Evolutionary conservation across 2,113 vertebrate species (phyloP), one percentile per base, ranked within the genome.

Genomic region (Aptenodytes forsteri): DNA sequence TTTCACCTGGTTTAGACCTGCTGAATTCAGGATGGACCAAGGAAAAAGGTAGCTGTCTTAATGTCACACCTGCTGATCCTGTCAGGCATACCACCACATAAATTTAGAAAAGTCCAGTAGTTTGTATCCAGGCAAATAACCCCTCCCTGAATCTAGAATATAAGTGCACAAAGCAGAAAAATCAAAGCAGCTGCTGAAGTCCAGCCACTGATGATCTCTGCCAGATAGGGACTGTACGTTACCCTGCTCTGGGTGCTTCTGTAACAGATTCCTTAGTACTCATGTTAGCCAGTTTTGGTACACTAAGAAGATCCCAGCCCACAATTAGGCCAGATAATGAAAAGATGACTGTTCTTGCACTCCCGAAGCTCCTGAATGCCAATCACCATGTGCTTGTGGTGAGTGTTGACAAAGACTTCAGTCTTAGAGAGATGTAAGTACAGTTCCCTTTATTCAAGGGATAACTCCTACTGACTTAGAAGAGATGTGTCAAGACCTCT

Each of bases 171-270:
- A 86, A 50, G 20, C 18, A 73, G 46, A 75, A 82, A 80, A 89
- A 54, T 58, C 26, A 11, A 70, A 73, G n/a, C 18, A 82, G 20
- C 21, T 58, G 36, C 46, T 66, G 15, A 52, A 62, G 23, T 46
- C 36, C 55, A 77, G 46, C 3, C 40, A 21, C 13, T 10, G 29
- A 77, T 30, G 32, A 20, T 47, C 54, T 26, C 58, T 49, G 49
- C 8, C 7, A 4, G 11, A 44, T 21, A 44, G 0, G 1, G 46
- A 13, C 11, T 30, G 7, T 3, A 27, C 0, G 0, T 40, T 46
- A 56, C 34, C 2, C 34, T 70, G 10, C 18, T 27, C 49, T 64
- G 16, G 3, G 6, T 76, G 40, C 22, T 65, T 56, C 46, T 34
- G 19, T 27, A 59, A 59, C 38, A 65, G 7, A 56, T 44, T 38